Evolutionary conservation across 2,797 vertebrate species (phyloP).

Genomic region (Parauchenoglanis punctatus): DNA sequence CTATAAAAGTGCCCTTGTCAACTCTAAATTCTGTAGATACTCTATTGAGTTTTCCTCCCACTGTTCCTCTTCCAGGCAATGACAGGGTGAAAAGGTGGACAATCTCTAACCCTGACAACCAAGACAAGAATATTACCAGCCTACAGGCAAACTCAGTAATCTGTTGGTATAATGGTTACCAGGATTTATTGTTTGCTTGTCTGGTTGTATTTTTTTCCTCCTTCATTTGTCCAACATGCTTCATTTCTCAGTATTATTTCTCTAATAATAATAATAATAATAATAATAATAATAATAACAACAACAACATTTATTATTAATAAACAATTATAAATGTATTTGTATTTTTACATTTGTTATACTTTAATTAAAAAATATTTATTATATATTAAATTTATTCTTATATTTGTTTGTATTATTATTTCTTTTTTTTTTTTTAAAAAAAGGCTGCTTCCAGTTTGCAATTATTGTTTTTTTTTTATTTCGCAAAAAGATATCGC

Average conservation of each 20-base stretch:
- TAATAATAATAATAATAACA: neutral
- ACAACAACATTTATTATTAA: neutral
- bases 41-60: neutral
- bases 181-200: neutral
- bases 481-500: neutral
- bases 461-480: neutral
- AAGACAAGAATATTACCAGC: neutral
- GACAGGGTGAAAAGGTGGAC: neutral
- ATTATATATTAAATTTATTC: neutral
- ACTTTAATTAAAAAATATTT: neutral
- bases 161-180: neutral
- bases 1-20: neutral
- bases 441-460: neutral
- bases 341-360: neutral
- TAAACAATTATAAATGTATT: neutral
- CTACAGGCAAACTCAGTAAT: neutral
- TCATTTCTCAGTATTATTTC: neutral
- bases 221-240: neutral
- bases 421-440: neutral
- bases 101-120: neutral
- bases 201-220: neutral
- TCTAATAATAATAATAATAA: neutral
- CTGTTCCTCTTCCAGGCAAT: neutral
- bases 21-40: neutral
- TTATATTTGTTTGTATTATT: neutral